phyloP scores from a whole-genome alignment of 2,888 invertebrate genomes.

The Perdita meconis region DNA sequence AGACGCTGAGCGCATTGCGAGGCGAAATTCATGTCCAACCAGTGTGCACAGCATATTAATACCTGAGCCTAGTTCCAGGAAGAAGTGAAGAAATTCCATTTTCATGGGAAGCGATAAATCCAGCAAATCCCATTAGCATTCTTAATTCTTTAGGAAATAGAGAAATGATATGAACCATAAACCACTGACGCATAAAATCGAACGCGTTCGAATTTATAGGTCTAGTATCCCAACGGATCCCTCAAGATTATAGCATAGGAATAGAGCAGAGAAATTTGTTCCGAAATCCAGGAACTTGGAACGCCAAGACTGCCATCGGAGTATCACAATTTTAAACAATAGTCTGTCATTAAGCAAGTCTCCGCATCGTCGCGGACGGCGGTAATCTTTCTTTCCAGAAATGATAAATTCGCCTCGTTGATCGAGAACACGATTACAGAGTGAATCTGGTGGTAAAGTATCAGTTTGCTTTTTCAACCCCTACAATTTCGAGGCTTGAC shows the following conservation, averaged over 20 bases:
- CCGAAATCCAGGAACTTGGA: not conserved
- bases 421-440: constrained; percentile 40
- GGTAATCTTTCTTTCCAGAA: constrained; percentile 29
- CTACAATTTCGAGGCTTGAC: not conserved
- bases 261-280: not conserved
- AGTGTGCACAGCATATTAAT: constrained; percentile 31
- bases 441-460: constrained; percentile 11
- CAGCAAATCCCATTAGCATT: constrained; percentile 21
- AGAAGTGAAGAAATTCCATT: constrained; percentile 26
- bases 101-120: constrained; percentile 43
- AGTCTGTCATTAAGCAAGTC: constrained; percentile 16
- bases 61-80: constrained; percentile 17
- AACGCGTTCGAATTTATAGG: too few relatives aligned
- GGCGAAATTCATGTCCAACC: not conserved
- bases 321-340: constrained; percentile 14
- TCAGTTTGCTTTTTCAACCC: constrained; percentile 18
- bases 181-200: not conserved
- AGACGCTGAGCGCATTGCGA: not conserved
- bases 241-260: too few relatives aligned
- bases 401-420: constrained; percentile 14
- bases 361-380: not conserved
- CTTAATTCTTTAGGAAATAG: constrained; percentile 14
- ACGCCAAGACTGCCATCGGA: not conserved
- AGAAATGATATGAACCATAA: not conserved
- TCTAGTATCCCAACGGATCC: too few relatives aligned